phyloP scores from a whole-genome alignment of 2,797 vertebrate genomes.

The Oreortyx pictus region DNA sequence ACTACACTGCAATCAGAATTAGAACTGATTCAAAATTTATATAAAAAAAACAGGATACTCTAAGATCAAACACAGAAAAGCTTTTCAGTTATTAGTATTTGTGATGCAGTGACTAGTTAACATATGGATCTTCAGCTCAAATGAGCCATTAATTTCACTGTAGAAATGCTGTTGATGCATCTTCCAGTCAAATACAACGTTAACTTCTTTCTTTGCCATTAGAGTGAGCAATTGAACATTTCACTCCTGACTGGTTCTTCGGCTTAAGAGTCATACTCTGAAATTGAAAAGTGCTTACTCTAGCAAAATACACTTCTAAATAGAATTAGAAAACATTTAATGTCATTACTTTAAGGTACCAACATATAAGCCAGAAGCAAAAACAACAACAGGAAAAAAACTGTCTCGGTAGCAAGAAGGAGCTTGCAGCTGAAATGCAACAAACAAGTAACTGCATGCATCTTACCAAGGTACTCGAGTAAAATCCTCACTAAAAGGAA shows the following conservation, averaged over 20 bases:
- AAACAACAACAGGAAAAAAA: background rate
- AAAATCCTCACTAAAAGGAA: background rate
- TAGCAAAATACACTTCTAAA: slow-evolving; percentile 30
- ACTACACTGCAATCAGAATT: background rate
- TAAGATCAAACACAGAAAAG: slow-evolving; percentile 41
- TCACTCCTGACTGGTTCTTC: slow-evolving; percentile 53
- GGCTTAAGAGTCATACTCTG: slow-evolving; percentile 22
- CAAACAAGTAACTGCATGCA: background rate
- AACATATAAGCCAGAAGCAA: background rate
- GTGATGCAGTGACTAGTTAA: slow-evolving; percentile 47
- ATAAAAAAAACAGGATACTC: background rate
- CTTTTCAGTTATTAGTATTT: slow-evolving; percentile 58
- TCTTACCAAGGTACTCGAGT: background rate
- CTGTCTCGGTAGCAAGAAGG: background rate
- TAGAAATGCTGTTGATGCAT: slow-evolving; percentile 69
- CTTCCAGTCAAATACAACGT: slow-evolving; percentile 70
- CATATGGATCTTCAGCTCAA: slow-evolving; percentile 71
- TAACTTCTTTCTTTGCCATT: slow-evolving; percentile 58
- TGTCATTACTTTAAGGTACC: background rate
- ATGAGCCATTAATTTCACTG: slow-evolving; percentile 67
- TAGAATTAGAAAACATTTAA: slow-evolving; percentile 24
- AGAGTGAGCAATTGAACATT: slow-evolving; percentile 60
- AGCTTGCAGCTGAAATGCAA: background rate
- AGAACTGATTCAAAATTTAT: slow-evolving; percentile 28
- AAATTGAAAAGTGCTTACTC: slow-evolving; percentile 53